phyloP scores from a whole-genome alignment of 2,797 vertebrate species.

The Clarias fuscus region DNA sequence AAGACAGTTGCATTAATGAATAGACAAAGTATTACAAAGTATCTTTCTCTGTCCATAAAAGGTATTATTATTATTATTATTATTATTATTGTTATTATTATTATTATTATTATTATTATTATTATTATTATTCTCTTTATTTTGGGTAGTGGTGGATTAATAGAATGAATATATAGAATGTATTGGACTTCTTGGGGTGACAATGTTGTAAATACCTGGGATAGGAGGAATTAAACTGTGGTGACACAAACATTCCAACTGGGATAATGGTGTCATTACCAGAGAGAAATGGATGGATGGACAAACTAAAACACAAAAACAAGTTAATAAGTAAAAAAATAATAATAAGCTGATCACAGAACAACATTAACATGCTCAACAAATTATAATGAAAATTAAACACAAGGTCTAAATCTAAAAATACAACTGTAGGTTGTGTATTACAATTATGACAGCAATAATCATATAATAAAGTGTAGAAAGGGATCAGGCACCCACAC shows the following conservation, averaged over 20 bases:
- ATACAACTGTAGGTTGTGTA: background rate
- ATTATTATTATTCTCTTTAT: background rate
- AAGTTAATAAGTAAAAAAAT: background rate
- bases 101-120: background rate
- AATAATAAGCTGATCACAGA: background rate
- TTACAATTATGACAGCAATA: background rate
- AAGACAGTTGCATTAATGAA: background rate
- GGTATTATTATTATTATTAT: background rate
- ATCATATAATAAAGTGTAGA: background rate
- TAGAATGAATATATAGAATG: background rate
- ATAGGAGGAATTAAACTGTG: conserved; percentile 74
- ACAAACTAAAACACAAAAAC: conserved; percentile 64
- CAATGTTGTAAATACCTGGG: conserved; percentile 69
- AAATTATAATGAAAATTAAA: background rate
- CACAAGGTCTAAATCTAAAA: background rate
- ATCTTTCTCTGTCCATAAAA: background rate
- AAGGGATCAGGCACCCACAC: conserved; percentile 59
- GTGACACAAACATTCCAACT: conserved; percentile 74
- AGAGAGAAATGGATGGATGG: conserved; percentile 64
- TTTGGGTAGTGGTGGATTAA: background rate
- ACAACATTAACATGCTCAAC: background rate
- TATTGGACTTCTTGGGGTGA: background rate
- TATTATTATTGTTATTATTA: background rate
- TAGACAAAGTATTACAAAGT: background rate
- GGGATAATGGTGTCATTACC: conserved; percentile 72